Evolutionary conservation across 2,113 vertebrate species (phyloP), one percentile per base, ranked within the genome.

Genomic region (Mus spicilegus): DNA sequence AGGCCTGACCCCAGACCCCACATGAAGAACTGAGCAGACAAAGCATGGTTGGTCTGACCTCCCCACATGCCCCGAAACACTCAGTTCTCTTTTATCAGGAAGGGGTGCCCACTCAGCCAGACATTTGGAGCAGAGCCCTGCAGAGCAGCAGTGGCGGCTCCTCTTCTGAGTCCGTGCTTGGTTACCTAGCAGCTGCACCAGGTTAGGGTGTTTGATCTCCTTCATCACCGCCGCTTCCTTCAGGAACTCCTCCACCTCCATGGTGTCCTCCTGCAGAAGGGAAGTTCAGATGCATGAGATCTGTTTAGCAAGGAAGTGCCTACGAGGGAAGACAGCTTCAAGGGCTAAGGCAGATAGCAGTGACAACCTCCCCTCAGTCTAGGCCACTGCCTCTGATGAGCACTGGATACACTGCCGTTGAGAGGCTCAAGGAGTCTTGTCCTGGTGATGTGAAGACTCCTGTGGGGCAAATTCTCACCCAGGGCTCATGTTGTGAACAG

Each of bases 161-260:
- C 82, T 91, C 93, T 91, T 96, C 95, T 87, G 97, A 73, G 96
- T 46, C 17, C 10, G 85, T 82, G 69, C 93, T 33, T 13, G 98
- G 99, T 97, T 98, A 99, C 99, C 99, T 17, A 99, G 99, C 75
- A 99, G 98, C 85, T 99, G 99, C 36, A 99, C 99, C 97, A 99
- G 98, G 95, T 99, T 99, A 0, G 99, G 99, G 97, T 99, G 99
- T 98, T 99, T 99, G 98, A 99, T 99, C 98, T 99, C 99, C 95
- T 99, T 99, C 99, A 99, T 99, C 58, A 99, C 99, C 5, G 99
- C 99, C 0, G 99, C 99, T 98, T 99, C 99, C 96, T 99, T 99
- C 73, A 99, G 98, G 98, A 99, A 99, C 98, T 99, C 99, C 96
- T 99, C 99, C 93, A 99, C 99, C 97, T 99, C 99, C 99, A 99